Conservation (phyloP, 2,113 vertebrate genomes). For the Sigmodon hispidus region DNA sequence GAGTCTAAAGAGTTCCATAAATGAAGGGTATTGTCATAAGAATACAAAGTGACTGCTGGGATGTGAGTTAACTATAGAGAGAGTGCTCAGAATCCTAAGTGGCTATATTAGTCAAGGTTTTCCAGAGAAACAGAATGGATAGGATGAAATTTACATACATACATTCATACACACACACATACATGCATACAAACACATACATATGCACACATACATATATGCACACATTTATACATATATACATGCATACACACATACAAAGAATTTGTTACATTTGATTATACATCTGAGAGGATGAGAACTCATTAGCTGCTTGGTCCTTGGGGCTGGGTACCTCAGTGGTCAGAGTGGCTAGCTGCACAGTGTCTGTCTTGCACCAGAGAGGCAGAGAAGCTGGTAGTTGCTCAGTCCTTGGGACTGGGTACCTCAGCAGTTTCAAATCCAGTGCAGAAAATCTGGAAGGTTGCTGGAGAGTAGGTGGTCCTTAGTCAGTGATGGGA, state of each 20-base stretch:
- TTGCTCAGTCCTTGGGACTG: background rate
- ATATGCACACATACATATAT: background rate
- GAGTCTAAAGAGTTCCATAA: constrained; percentile 41
- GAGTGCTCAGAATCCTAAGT: constrained; percentile 23
- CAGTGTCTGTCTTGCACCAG: background rate
- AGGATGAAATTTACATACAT: background rate
- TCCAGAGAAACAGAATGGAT: background rate
- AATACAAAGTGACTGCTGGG: background rate
- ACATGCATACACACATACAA: background rate
- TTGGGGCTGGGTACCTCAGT: background rate
- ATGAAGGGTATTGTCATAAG: constrained; percentile 47
- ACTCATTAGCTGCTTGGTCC: background rate
- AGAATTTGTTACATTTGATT: background rate
- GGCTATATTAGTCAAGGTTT: background rate
- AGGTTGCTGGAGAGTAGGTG: background rate
- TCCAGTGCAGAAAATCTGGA: background rate
- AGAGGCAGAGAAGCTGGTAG: background rate
- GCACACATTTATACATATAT: background rate
- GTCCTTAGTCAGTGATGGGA: background rate
- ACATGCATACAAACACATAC: background rate
- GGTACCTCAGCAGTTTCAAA: background rate
- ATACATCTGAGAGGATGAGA: background rate
- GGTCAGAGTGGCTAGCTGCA: too few relatives aligned
- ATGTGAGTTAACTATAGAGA: background rate
- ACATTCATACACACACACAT: background rate